phyloP scores from a whole-genome alignment of 37 sponge, comb jelly and placozoan species.

The Aphrocallistes beatrix region DNA sequence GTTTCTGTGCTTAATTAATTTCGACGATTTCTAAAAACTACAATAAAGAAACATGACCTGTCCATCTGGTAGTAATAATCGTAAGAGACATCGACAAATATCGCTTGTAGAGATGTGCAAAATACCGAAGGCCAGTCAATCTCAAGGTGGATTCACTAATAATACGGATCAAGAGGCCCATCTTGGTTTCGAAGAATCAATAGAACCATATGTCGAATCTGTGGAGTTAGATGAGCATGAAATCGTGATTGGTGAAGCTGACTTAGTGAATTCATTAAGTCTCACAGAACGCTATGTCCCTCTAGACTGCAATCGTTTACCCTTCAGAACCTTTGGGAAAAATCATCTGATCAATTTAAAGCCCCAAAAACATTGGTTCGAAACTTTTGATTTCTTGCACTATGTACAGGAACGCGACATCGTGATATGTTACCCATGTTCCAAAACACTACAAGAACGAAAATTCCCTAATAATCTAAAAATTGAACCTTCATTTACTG shows the following conservation, averaged over 20 bases:
- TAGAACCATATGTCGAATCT: not conserved
- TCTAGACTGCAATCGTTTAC: not conserved
- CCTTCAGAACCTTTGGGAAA: not conserved
- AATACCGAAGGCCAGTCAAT: not conserved
- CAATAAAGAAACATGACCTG: no score
- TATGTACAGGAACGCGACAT: not conserved
- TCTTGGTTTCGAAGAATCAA: not conserved
- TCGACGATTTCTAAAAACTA: not conserved
- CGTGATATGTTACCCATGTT: not conserved
- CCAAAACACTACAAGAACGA: not conserved
- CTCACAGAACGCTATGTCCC: not conserved
- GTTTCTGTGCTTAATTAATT: not conserved
- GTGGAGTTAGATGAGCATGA: not conserved
- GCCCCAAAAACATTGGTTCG: not conserved
- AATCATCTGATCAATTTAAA: not conserved
- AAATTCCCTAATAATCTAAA: not conserved
- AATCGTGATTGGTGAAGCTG: conserved; percentile 13
- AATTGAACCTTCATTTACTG: not conserved
- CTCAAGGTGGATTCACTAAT: not conserved
- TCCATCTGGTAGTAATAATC: conserved; percentile 6
- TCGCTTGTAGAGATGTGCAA: not conserved
- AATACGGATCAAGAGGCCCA: not conserved
- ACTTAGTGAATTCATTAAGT: not conserved
- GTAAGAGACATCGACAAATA: conserved; percentile 10
- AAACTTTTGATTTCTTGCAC: not conserved